Evolutionary conservation across 2,797 vertebrate genomes (phyloP), one percentile per base, ranked within the genome.

Genomic region (Halcyon chelicuti): DNA sequence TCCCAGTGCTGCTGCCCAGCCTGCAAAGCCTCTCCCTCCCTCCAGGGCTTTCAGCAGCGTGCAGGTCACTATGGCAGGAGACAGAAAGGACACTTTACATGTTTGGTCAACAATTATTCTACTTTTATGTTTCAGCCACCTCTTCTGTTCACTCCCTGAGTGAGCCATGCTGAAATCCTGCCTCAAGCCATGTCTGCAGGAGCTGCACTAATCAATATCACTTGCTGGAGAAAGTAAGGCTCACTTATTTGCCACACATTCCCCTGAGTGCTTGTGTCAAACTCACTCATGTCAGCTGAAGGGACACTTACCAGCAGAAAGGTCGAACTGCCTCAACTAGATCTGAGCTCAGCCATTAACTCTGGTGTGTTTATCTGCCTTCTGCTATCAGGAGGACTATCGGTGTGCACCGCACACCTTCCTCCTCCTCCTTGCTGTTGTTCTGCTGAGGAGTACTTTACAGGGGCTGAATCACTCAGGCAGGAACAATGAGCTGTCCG

Each of bases 181-280:
- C 91, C 85, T 91, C 2, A 2, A 95, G 92, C 77, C 1, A 1
- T 44, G 20, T 85, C 94, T 85, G 91, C 74, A 61, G 90, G 90
- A 39, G 0, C 88, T 86, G 58, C 0, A 1, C 51, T 94, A 73
- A 95, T 97, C 96, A 85, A 97, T 97, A 94, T 65, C 37, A 35
- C 83, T 94, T 79, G 87, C 86, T 90, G 88, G 55, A 76, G 67
- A 93, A 91, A 90, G 89, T 88, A 80, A 89, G 73, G 93, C 95
- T 86, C 89, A 78, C 90, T 94, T 95, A 90, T 93, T 76, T 78
- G 88, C 70, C 81, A 77, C 86, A 78, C 80, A 70, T 87, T 95
- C 80, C 92, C 80, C 85, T 90, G 93, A 91, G 87, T 92, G 88
- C 88, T 70, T 44, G 74, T 96, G 95, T 96, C 95, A 96, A 95